phyloP scores from a whole-genome alignment of 2,113 vertebrate genomes.

The Dromas ardeola region DNA sequence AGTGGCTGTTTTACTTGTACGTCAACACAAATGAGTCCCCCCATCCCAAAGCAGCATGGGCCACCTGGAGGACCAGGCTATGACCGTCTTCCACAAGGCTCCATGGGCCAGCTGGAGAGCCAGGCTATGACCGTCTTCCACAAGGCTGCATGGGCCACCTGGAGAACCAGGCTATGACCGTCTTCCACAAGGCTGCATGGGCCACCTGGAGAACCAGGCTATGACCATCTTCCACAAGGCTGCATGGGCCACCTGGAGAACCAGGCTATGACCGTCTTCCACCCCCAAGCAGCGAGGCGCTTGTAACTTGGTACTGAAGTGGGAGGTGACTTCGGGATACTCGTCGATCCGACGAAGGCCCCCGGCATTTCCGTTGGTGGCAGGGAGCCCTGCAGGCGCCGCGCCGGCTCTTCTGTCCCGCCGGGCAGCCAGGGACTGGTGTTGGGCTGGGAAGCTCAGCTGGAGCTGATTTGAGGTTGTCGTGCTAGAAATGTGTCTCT shows the following conservation, averaged over 20 bases:
- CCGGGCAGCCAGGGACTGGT: not conserved
- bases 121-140: not conserved
- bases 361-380: not conserved
- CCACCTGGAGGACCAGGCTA: fast-evolving
- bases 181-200: too few relatives aligned
- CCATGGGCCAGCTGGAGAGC: fast-evolving
- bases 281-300: fast-evolving
- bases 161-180: not conserved
- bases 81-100: not conserved
- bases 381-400: not conserved
- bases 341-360: fast-evolving
- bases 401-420: not conserved
- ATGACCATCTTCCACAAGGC: too few relatives aligned
- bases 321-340: not conserved
- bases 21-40: fast-evolving
- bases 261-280: not conserved
- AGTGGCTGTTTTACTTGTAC: not conserved
- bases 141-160: fast-evolving
- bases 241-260: fast-evolving
- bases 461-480: not conserved
- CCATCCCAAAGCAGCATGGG: fast-evolving
- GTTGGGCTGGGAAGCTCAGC: not conserved
- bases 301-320: not conserved
- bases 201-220: too few relatives aligned
- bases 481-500: not conserved